phyloP scores from a whole-genome alignment of 2,113 vertebrate species.

The Artemisiospiza belli region DNA sequence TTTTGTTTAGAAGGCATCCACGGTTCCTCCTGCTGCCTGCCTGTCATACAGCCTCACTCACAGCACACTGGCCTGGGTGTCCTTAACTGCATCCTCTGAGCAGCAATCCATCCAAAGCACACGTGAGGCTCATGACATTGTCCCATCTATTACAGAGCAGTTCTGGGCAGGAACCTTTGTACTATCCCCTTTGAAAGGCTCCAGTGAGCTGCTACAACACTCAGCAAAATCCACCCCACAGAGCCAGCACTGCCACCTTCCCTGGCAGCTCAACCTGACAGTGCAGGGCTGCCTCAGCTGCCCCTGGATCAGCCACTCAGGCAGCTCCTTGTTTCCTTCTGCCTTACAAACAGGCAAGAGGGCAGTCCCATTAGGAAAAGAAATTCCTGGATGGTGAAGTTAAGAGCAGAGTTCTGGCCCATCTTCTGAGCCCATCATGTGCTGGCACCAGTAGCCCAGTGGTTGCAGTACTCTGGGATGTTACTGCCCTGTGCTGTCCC shows the following conservation, averaged over 20 bases:
- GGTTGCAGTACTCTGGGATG: neutral
- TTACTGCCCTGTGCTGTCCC: neutral
- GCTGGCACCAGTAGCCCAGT: neutral
- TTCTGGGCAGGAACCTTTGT: constrained; percentile 15
- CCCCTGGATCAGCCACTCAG: neutral
- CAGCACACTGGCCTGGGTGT: neutral
- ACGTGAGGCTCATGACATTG: neutral
- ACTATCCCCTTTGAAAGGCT: neutral
- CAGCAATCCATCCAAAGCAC: neutral
- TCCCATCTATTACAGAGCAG: neutral
- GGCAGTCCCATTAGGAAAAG: neutral
- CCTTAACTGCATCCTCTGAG: neutral
- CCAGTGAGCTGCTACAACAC: neutral
- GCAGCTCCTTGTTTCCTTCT: neutral
- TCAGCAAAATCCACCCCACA: neutral
- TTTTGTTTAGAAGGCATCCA: neutral
- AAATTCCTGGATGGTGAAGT: neutral
- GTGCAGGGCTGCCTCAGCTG: neutral
- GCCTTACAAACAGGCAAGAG: neutral
- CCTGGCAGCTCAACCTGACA: neutral
- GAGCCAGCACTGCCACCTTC: neutral
- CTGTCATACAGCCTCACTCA: neutral
- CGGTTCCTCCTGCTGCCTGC: neutral
- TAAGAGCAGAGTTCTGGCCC: neutral
- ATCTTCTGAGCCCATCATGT: neutral